These are phyloP conservation scores for Stenichneumon culpator DNA, from an alignment of 2,888 invertebrate genomes.

Conservation along the genomic window DNA sequence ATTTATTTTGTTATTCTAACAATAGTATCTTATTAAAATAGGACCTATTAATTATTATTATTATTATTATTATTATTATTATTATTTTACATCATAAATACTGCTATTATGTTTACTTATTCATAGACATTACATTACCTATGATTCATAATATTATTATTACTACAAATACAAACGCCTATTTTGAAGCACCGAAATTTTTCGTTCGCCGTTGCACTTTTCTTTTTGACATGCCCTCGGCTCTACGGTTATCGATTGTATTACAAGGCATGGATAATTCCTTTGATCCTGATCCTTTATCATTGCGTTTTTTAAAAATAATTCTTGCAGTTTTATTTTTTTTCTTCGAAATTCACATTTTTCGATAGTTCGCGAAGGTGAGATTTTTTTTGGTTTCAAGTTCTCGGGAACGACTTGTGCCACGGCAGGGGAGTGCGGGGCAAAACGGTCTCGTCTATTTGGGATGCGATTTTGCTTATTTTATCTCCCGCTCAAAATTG, in stretches of 20 bases:
- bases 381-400: neutral
- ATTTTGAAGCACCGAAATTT: constrained; percentile 79
- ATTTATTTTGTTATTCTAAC: constrained; percentile 81
- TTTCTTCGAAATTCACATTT: neutral
- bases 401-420: neutral
- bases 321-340: neutral
- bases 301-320: neutral
- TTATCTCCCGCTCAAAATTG: neutral
- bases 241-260: neutral
- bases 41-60: constrained; percentile 70
- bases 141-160: constrained; percentile 73
- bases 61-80: constrained; percentile 67
- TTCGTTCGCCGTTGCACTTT: constrained; percentile 61
- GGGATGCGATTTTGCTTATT: neutral
- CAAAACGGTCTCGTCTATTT: too few relatives aligned
- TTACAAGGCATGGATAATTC: neutral
- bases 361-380: neutral
- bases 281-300: neutral
- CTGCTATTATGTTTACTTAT: constrained; percentile 74
- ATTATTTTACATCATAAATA: constrained; percentile 68
- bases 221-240: constrained; percentile 47
- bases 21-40: constrained; percentile 75
- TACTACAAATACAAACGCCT: constrained; percentile 80
- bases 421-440: too few relatives aligned
- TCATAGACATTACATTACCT: constrained; percentile 71